Percentiles rank a stretch among this genome's conserved stretches.
Evolutionary conservation across 2,888 invertebrate species (phyloP).

Genomic region (Mythimna albipuncta): DNA sequence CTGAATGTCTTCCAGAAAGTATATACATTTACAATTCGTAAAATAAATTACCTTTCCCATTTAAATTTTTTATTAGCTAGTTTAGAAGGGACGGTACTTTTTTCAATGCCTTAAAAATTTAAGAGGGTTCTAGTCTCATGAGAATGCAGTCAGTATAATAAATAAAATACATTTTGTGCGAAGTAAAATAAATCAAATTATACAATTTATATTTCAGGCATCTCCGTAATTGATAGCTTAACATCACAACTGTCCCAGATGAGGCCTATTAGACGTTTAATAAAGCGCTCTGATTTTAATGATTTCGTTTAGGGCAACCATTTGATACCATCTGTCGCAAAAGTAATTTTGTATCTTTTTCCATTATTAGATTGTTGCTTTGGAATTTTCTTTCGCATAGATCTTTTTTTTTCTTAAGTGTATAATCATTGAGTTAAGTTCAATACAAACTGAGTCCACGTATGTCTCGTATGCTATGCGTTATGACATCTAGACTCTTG

Average conservation of each 20-base stretch:
- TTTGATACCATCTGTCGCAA: not conserved
- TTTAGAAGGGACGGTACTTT: too few species aligned
- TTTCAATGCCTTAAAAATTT: not conserved
- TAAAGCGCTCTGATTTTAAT: constrained; percentile 21
- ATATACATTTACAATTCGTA: too few species aligned
- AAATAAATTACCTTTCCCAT: too few species aligned
- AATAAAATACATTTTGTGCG: not conserved
- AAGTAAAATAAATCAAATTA: constrained; percentile 13
- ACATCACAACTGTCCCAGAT: constrained; percentile 6
- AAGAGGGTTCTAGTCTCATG: not conserved
- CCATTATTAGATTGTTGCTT: not conserved
- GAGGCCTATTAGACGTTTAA: constrained; percentile 17
- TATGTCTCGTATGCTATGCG: too few species aligned
- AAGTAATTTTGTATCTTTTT: constrained; percentile 11
- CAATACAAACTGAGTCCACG: too few species aligned
- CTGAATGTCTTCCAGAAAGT: too few species aligned
- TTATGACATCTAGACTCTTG: too few species aligned
- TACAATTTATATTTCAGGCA: constrained; percentile 5
- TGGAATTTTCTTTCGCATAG: not conserved
- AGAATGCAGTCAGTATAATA: not conserved
- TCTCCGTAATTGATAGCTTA: constrained; percentile 5
- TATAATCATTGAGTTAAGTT: too few species aligned
- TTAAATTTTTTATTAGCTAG: too few species aligned
- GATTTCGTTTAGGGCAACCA: constrained; percentile 6
- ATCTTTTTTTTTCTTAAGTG: not conserved